These are phyloP conservation scores for Drosophila bunnanda DNA, from an alignment of 2,888 invertebrate genomes.

Conservation along the genomic window DNA sequence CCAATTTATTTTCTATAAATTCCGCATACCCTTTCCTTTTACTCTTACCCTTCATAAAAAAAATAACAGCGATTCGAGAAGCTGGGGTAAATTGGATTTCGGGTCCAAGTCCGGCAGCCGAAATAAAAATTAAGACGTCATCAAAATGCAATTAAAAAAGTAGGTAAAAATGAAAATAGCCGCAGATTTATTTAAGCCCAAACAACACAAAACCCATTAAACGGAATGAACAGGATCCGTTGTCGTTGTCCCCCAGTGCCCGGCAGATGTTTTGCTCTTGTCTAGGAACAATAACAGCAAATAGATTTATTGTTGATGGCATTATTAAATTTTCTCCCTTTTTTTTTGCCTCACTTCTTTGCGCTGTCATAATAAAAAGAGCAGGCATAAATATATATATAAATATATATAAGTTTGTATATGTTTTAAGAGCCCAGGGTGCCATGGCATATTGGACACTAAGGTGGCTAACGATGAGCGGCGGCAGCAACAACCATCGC, in stretches of 20 bases:
- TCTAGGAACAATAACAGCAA: slow-evolving; percentile 62
- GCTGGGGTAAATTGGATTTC: slow-evolving; percentile 52
- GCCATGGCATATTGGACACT: slow-evolving; percentile 56
- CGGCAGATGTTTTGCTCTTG: slow-evolving; percentile 46
- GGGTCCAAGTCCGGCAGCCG: slow-evolving; percentile 28
- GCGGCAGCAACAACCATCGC: slow-evolving; percentile 42
- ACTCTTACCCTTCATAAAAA: not conserved
- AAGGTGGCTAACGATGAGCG: slow-evolving; percentile 43
- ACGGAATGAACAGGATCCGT: slow-evolving; percentile 41
- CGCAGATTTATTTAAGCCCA: slow-evolving; percentile 74
- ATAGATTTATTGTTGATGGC: slow-evolving; percentile 81
- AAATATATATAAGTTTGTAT: not conserved
- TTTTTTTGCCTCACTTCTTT: slow-evolving; percentile 43
- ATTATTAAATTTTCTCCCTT: slow-evolving; percentile 75
- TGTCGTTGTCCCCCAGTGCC: not conserved
- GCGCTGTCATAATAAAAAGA: slow-evolving; percentile 67
- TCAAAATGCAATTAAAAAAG: slow-evolving; percentile 80
- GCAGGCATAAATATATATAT: slow-evolving; percentile 32
- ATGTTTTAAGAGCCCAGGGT: slow-evolving; percentile 50
- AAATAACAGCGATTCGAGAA: not conserved
- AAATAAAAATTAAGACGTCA: slow-evolving; percentile 80
- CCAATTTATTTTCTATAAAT: not conserved
- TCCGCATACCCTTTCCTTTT: not conserved
- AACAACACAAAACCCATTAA: slow-evolving; percentile 45
- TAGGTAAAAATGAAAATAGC: slow-evolving; percentile 76